Conservation (phyloP, 2,113 vertebrate species). For the Neoarius graeffei region DNA sequence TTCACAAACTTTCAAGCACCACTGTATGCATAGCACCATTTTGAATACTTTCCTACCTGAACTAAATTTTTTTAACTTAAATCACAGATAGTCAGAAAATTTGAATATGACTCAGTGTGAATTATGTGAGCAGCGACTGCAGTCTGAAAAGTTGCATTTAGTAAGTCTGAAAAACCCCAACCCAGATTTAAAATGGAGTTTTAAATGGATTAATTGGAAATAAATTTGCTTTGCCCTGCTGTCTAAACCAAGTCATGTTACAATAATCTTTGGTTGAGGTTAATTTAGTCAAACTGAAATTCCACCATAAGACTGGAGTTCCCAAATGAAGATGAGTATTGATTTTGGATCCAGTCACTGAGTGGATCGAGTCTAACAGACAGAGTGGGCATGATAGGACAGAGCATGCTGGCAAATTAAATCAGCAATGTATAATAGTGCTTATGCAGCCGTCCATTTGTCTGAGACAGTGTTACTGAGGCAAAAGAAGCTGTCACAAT, state of each 20-base stretch:
- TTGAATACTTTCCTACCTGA: neutral
- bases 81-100: neutral
- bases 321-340: conserved; percentile 17
- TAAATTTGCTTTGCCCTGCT: neutral
- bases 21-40: neutral
- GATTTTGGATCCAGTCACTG: conserved; percentile 7
- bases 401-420: conserved; percentile 59
- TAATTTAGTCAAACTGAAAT: neutral
- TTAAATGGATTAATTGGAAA: neutral
- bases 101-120: no score
- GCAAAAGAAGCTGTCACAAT: conserved; percentile 49
- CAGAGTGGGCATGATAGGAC: conserved; percentile 47
- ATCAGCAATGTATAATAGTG: conserved; percentile 65
- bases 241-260: neutral
- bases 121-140: neutral
- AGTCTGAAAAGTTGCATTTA: neutral
- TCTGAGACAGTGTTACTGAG: conserved; percentile 52
- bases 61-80: neutral
- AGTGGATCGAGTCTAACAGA: neutral
- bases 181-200: neutral
- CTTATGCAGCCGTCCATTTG: conserved; percentile 70
- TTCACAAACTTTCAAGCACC: no score
- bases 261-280: neutral
- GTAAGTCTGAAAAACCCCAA: neutral
- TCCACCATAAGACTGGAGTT: neutral